A percentile compares a stretch with the other conserved stretches of the same genome.
Conservation (phyloP, 2,113 vertebrate genomes). For the Epinephelus fuscoguttatus region DNA sequence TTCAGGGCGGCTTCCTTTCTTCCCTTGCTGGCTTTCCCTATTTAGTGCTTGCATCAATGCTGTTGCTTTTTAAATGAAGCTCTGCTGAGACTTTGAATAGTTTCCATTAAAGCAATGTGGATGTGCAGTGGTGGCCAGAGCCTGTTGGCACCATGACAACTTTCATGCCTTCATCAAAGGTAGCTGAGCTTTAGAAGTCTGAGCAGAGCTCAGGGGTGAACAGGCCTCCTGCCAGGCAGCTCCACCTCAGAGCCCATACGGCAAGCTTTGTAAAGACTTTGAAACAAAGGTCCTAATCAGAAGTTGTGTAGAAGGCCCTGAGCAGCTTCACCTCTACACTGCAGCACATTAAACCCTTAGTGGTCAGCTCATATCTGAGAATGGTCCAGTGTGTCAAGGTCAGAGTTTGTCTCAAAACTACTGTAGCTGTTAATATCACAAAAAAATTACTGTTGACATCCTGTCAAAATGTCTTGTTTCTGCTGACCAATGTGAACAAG, state of each 20-base stretch:
- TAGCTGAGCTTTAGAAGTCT: constrained; percentile 57
- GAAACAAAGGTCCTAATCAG: constrained; percentile 74
- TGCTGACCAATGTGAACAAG: background rate
- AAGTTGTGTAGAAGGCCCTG: constrained; percentile 40
- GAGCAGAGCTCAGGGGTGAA: constrained; percentile 62
- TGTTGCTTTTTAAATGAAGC: constrained; percentile 28
- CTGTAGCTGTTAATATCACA: constrained; percentile 14
- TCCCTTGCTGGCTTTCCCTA: background rate
- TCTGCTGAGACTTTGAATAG: constrained; percentile 37
- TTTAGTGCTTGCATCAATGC: constrained; percentile 17
- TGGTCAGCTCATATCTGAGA: constrained; percentile 44
- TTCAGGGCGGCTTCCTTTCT: background rate
- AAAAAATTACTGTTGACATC: background rate
- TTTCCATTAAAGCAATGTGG: constrained; percentile 49
- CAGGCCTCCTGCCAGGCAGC: constrained; percentile 66
- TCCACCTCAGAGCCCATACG: constrained; percentile 58
- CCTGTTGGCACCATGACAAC: constrained; percentile 63
- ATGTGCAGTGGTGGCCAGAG: constrained; percentile 42
- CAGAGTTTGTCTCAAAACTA: constrained; percentile 3
- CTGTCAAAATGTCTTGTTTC: background rate
- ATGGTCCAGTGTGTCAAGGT: constrained; percentile 8
- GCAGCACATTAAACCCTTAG: constrained; percentile 27
- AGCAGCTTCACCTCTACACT: constrained; percentile 48
- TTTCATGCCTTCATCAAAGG: constrained; percentile 71
- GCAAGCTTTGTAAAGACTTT: constrained; percentile 63